Evolutionary conservation across 2,888 invertebrate species (phyloP), one percentile per base, ranked within the genome.

Genomic region (Meiosimyza decipiens): DNA sequence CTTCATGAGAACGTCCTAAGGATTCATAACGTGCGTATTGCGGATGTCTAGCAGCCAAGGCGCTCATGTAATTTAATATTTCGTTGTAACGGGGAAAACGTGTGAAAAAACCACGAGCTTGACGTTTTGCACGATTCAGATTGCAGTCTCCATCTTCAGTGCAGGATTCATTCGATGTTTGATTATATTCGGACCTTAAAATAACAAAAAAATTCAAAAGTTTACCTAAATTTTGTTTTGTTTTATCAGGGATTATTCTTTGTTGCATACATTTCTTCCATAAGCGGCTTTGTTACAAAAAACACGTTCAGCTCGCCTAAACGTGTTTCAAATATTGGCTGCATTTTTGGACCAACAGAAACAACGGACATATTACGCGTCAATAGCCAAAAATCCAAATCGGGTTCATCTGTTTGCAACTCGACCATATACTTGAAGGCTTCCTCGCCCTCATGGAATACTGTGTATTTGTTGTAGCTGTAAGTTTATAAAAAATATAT

Each of bases 361-460:
- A 87, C 79, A 6, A 87, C 81, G 72, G 86, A 85, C 79, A 82
- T 79, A 72, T 87, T 86, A 6, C 83, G 81, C 15, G 87, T 81
- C 7, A 87, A 78, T 49, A 86, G 76, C 87, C 87, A 87, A 72
- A 87, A 87, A 73, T 87, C 86, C 73, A 87, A 74, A 49, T 81
- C 79, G 5, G 81, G 78, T 40, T 80, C 81, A 12, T 80, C 80
- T 1, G 81, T 83, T 76, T 86, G 86, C 64, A 87, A 73, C 28
- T 84, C 81, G 15, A 87, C 83, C 83, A 87, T 82, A 59, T 85
- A 84, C 1, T 79, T 79, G 70, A 83, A 86, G 55, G 81, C 78
- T 47, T 78, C 79, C 15, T 84, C 83, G 16, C 77, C 79, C 16
- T 78, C 80, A 77, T 86, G 83, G 51, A 82, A 78, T 3, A 86